Evolutionary conservation across 2,797 vertebrate species (phyloP).

Genomic region (Eurystomus glaucurus): DNA sequence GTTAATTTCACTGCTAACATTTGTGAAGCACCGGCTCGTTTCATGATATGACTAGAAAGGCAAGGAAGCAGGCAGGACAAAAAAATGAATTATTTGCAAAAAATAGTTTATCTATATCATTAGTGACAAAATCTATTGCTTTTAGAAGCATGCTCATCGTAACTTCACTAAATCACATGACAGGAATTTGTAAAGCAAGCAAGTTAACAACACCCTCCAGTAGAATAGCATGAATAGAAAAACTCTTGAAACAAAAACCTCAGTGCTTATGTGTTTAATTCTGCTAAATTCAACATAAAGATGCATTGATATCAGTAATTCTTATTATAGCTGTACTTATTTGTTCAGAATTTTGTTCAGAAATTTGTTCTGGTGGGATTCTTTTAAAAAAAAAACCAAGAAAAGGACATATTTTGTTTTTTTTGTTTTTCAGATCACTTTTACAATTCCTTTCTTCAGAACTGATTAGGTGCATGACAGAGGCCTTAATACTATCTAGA

Average conservation of each 20-base stretch:
- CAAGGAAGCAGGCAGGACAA: not conserved
- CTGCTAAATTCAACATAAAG: not conserved
- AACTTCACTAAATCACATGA: not conserved
- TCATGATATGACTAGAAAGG: not conserved
- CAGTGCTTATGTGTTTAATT: not conserved
- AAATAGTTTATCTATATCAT: not conserved
- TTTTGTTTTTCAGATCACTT: not conserved
- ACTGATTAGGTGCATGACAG: not conserved
- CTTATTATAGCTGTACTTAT: not conserved
- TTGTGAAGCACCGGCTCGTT: not conserved
- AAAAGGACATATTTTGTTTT: not conserved
- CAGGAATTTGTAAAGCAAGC: not conserved
- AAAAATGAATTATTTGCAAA: not conserved
- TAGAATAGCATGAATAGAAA: not conserved
- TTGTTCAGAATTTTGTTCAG: not conserved
- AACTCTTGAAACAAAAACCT: not conserved
- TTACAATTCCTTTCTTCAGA: not conserved
- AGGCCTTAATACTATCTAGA: not conserved
- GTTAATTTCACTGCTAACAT: not conserved
- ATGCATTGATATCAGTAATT: not conserved
- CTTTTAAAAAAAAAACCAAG: rapidly evolving
- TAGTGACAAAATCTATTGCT: not conserved
- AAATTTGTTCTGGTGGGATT: not conserved
- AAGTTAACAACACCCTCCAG: not conserved
- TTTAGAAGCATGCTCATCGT: not conserved